phyloP scores from a whole-genome alignment of 2,888 invertebrate genomes.

The Colostygia pectinataria region DNA sequence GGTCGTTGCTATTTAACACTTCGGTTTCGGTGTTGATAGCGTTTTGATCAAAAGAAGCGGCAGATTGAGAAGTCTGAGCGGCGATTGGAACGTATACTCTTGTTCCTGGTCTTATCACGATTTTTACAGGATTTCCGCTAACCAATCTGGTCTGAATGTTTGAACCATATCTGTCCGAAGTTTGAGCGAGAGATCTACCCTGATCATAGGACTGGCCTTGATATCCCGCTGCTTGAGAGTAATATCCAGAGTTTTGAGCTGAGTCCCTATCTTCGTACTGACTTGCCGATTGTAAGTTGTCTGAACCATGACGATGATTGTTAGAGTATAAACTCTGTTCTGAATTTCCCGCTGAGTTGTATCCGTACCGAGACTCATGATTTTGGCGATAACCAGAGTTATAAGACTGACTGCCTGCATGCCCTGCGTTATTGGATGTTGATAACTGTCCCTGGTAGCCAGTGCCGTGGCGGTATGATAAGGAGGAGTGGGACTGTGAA shows the following conservation, averaged over 20 bases:
- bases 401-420: constrained; percentile 22
- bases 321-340: constrained; percentile 40
- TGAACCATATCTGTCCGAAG: constrained; percentile 41
- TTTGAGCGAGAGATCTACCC: constrained; percentile 41
- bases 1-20: constrained; percentile 41
- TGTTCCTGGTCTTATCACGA: constrained; percentile 62
- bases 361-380: constrained; percentile 46
- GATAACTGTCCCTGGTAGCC: constrained; percentile 27
- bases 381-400: constrained; percentile 26
- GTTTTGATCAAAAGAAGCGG: constrained; percentile 51
- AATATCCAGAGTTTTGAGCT: constrained; percentile 44
- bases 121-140: constrained; percentile 54
- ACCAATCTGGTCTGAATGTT: constrained; percentile 46
- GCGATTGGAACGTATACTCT: constrained; percentile 61
- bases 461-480: constrained; percentile 28
- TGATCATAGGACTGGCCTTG: constrained; percentile 43
- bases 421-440: constrained; percentile 33
- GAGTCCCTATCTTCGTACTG: constrained; percentile 45
- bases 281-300: constrained; percentile 41
- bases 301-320: constrained; percentile 45
- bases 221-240: constrained; percentile 51
- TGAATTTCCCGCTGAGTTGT: constrained; percentile 38
- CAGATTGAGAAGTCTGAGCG: constrained; percentile 49
- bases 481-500: constrained; percentile 48
- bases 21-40: constrained; percentile 58